Evolutionary conservation across 2,888 invertebrate genomes (phyloP).

Genomic region (Eilema griseolum): DNA sequence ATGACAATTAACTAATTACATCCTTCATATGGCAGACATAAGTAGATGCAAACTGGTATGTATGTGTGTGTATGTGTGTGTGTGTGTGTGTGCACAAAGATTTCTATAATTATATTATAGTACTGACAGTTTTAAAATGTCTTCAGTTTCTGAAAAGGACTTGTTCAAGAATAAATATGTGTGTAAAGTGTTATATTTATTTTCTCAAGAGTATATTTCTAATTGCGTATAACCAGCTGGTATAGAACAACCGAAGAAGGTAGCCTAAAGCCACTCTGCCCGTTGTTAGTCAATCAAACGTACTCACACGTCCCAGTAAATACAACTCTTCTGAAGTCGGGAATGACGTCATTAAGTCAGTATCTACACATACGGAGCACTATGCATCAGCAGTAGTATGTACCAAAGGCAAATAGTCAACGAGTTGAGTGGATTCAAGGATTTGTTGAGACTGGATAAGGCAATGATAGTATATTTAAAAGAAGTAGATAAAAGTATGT

Average conservation of each 20-base stretch:
- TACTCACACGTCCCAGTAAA: background rate
- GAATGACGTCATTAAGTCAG: constrained; percentile 15
- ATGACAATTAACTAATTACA: too few relatives aligned
- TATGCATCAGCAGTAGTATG: constrained; percentile 9
- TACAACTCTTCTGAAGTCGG: background rate
- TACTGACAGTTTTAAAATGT: too few relatives aligned
- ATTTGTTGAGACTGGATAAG: constrained; percentile 14
- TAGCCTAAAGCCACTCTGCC: background rate
- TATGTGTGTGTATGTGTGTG: too few relatives aligned
- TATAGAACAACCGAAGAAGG: background rate
- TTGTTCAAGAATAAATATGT: too few relatives aligned
- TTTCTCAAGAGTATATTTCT: background rate
- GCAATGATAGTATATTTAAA: background rate
- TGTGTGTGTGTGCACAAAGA: too few relatives aligned
- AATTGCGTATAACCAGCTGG: background rate
- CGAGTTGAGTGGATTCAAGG: constrained; percentile 15
- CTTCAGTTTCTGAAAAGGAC: too few relatives aligned
- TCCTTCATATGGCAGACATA: too few relatives aligned
- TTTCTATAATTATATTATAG: too few relatives aligned
- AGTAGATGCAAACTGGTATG: too few relatives aligned
- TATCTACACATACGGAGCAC: background rate
- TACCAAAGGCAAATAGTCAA: constrained; percentile 18
- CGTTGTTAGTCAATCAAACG: background rate
- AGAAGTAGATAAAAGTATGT: background rate
- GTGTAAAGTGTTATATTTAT: background rate